A percentile compares a stretch with the other conserved stretches of the same genome.
Evolutionary conservation across 35 echinoderm and acorn worm species (phyloP).

Genomic region (Heliocidaris erythrogramma): DNA sequence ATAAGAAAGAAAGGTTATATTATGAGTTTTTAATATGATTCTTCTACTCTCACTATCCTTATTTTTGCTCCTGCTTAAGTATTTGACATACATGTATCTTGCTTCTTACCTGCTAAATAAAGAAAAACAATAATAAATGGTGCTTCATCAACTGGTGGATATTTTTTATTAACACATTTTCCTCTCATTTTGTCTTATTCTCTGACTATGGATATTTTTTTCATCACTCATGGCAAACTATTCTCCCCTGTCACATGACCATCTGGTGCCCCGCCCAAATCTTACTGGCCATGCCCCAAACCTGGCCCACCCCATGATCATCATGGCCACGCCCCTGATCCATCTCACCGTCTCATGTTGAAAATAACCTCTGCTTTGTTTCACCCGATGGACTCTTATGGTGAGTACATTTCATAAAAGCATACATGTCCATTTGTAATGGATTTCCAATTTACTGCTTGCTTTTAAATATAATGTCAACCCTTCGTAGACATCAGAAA

Average conservation of each 20-base stretch:
- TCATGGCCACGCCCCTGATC: background rate
- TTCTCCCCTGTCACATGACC: background rate
- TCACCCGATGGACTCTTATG: background rate
- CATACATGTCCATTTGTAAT: background rate
- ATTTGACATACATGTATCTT: no score
- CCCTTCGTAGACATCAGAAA: no score
- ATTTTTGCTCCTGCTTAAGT: no score
- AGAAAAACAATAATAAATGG: no score
- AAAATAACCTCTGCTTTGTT: background rate
- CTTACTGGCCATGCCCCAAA: conserved; percentile 15
- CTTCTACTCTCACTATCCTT: no score
- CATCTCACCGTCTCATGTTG: background rate
- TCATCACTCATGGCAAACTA: background rate
- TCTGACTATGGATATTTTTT: background rate
- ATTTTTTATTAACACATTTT: background rate
- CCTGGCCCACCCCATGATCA: background rate
- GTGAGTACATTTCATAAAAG: conserved; percentile 20
- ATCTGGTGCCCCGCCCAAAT: background rate
- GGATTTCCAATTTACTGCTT: no score
- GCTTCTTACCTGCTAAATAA: no score
- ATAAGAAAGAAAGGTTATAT: background rate
- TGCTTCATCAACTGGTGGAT: background rate
- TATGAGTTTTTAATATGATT: no score
- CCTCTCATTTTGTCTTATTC: background rate
- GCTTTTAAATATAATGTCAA: no score